phyloP scores from a whole-genome alignment of 2,113 vertebrate genomes.

The Microcebus griseorufus region DNA sequence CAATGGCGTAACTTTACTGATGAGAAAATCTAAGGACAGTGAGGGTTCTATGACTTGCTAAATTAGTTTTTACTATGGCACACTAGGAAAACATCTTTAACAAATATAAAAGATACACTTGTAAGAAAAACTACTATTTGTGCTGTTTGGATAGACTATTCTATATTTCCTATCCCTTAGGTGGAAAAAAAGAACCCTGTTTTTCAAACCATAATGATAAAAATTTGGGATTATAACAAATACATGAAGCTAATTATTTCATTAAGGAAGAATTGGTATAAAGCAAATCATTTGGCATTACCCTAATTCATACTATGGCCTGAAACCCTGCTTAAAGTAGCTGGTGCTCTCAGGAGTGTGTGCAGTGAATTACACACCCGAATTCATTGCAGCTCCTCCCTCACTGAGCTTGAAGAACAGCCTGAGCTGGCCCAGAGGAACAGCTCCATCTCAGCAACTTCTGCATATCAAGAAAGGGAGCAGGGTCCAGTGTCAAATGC shows the following conservation, averaged over 20 bases:
- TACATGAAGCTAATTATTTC: neutral
- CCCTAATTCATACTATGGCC: neutral
- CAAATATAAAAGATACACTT: neutral
- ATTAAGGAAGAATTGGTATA: neutral
- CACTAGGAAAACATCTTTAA: neutral
- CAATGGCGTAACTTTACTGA: neutral
- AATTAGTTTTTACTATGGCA: neutral
- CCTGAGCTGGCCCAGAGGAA: neutral
- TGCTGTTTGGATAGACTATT: neutral
- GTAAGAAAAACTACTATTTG: neutral
- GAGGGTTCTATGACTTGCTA: neutral
- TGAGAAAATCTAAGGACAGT: neutral
- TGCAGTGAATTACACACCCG: neutral
- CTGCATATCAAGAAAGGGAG: neutral
- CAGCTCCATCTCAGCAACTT: neutral
- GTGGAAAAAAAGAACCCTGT: rapidly evolving
- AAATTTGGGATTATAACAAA: neutral
- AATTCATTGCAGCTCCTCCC: neutral
- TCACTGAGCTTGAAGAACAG: neutral
- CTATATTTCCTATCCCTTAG: neutral
- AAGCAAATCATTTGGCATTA: neutral
- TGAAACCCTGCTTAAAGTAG: neutral
- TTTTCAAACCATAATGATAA: neutral
- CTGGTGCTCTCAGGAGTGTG: rapidly evolving
- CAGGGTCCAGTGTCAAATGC: neutral